Base-by-base conservation (phyloP, 2,888 invertebrate species). In the Nasonovia ribisnigri region DNA sequence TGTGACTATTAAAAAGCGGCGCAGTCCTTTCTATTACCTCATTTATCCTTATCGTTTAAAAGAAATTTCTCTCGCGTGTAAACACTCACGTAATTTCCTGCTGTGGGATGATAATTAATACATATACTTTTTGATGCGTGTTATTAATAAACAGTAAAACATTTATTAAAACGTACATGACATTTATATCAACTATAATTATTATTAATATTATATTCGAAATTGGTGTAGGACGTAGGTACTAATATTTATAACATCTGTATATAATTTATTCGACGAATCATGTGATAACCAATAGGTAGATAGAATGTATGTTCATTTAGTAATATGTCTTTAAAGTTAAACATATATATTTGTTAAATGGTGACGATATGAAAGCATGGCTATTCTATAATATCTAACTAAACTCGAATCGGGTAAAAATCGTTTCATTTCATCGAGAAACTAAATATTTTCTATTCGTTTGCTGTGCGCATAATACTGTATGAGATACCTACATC, bases 1-100 rank as follows among this genome's bases (percentile, higher is more conserved):
- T 93, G 57, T 93, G 93, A 93, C 93, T 86, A 77, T 77, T 77
- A 77, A 77, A 5, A 57, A 90, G 77, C 29, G 24, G 26, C 48
- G 60, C 4, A 48, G 36, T 48, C 43, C 13, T 86, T 84, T 86
- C 6, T 84, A 36, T 57, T 89, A 26, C n/a, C 13, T 43, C 36
- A 77, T 77, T 86, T 43, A 86, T 77, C 36, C 77, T 77, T 77
- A 77, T 77, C 36, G 36, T 77, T 77, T 36, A 77, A 77, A 36
- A 36, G 36, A 77, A 77, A 77, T 36, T 77, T 77, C 20, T 36
- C 36, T 77, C 2, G 20, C 36, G 36, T 36, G 77, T 77, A 77
- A 77, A 77, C 36, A 36, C 11, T 36, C 6, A 77, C 20, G 8
- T 77, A 2, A 36, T 36, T 77, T 77, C 20, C 36, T 3, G 77